Evolutionary conservation across 2,888 invertebrate species (phyloP), one percentile per base, ranked within the genome.

Genomic region (Alloscopus bannaensis): DNA sequence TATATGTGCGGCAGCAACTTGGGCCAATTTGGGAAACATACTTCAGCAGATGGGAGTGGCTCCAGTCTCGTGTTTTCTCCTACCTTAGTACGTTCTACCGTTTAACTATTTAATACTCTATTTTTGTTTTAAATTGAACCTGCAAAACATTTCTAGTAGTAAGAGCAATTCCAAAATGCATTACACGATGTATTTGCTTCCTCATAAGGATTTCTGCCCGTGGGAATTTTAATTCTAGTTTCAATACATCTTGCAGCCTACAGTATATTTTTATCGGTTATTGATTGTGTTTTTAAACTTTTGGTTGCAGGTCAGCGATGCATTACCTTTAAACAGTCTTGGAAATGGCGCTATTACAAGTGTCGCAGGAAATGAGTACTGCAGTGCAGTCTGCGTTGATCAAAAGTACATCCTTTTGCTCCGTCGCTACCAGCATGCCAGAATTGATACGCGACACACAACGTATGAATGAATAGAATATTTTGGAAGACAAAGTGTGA

Each of bases 1-100:
- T 95, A 92, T 88, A 93, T 94, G 0, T 96, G 94, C 93, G 96
- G 96, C 1, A 89, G 92, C 2, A 95, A 96, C 89, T 91, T 92
- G 66, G 96, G 96, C 0, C 96, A 96, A 87, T 89, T 96, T 86
- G 95, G 95, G 0, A 40, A 42, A 45, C 57, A 59, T 3, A 66
- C 68, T 29, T 68, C 55, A 36, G 52, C 64, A 18, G 18, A 45
- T 24, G 18, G n/a, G 1, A 24, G 18, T 8, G 24, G 4, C 20
- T 36, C 31, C 18, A n/a, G 29, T 4, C 45, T 26, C n/a, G 65
- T 73, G 0, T 26, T 3, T 20, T 1, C 20, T 13, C 73, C 65
- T 3, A 24, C 73, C 18, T 11, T 50, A n/a, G 50, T 36, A 60
- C 60, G 26, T 2, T 29, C 36, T 36, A 6, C 36, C 36, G 8